Percentiles rank a stretch among this genome's conserved stretches.
Conservation (phyloP, 1,140 invertebrate genomes). For the Aphelinus certus region DNA sequence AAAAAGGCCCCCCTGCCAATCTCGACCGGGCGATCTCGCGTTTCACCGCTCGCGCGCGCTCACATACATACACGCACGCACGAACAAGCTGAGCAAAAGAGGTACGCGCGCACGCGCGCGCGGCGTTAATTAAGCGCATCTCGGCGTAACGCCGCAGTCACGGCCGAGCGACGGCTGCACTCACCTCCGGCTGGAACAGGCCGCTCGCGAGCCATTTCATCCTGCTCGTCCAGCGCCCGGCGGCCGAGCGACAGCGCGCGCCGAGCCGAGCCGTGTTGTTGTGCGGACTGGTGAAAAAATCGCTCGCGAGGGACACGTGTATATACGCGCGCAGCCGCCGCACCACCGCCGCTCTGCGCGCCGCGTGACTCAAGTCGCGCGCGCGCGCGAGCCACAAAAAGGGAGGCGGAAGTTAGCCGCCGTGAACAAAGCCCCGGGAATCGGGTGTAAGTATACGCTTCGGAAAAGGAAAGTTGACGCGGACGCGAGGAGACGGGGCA, state of each 20-base stretch:
- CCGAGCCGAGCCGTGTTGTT: not conserved
- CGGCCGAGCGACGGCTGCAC: not conserved
- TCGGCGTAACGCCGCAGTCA: too few species aligned
- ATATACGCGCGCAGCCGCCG: not conserved
- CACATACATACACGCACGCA: not conserved
- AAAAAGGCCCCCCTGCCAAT: too few species aligned
- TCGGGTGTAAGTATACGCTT: not conserved
- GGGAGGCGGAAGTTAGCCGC: constrained; percentile 34
- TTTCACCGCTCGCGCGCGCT: not conserved
- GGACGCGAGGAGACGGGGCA: not conserved
- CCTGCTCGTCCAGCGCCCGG: not conserved
- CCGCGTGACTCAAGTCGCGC: constrained; percentile 24
- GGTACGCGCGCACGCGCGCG: not conserved
- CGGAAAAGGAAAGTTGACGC: constrained; percentile 36
- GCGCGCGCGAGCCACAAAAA: constrained; percentile 12
- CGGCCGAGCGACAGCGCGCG: not conserved
- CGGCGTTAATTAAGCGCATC: too few species aligned
- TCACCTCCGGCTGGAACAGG: not conserved
- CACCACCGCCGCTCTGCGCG: not conserved
- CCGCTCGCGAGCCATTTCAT: constrained; percentile 4
- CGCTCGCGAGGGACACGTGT: not conserved
- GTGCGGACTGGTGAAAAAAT: constrained; percentile 28
- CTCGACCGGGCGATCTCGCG: too few species aligned
- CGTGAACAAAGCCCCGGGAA: constrained; percentile 18
- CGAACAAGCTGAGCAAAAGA: not conserved